A percentile compares a stretch with the other conserved stretches of the same genome.
Conservation (phyloP, 2,888 invertebrate genomes). For the Apoda limacodes region DNA sequence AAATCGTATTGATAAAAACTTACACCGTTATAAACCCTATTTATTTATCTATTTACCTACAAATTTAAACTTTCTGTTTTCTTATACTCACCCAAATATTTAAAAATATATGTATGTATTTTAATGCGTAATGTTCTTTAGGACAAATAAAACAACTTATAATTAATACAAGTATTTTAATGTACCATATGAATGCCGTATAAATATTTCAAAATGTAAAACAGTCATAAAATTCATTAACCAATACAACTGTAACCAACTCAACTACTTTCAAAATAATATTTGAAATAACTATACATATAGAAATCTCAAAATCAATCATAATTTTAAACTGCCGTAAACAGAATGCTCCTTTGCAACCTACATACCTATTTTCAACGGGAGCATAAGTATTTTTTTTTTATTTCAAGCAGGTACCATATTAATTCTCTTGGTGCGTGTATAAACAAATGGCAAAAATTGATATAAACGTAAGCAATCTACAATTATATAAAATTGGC, state of each 20-base stretch:
- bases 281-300: constrained; percentile 36
- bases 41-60: no score
- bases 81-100: no score
- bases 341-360: no score
- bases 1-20: no score
- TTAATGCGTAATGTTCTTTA: no score
- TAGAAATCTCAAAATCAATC: constrained; percentile 34
- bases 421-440: constrained; percentile 40
- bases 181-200: constrained; percentile 68
- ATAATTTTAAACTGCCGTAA: constrained; percentile 28
- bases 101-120: no score
- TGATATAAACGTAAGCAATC: no score
- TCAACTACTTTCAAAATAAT: constrained; percentile 53
- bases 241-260: constrained; percentile 60
- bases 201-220: constrained; percentile 72
- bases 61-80: no score
- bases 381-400: no score
- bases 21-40: no score
- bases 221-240: constrained; percentile 72
- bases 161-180: constrained; percentile 65
- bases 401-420: constrained; percentile 61
- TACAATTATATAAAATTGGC: constrained; percentile 54
- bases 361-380: no score
- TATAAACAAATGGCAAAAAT: constrained; percentile 14
- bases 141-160: constrained; percentile 43